Evolutionary conservation across 2,888 invertebrate species (phyloP), one percentile per base, ranked within the genome.

Genomic region (Himalopsyche tibetana): DNA sequence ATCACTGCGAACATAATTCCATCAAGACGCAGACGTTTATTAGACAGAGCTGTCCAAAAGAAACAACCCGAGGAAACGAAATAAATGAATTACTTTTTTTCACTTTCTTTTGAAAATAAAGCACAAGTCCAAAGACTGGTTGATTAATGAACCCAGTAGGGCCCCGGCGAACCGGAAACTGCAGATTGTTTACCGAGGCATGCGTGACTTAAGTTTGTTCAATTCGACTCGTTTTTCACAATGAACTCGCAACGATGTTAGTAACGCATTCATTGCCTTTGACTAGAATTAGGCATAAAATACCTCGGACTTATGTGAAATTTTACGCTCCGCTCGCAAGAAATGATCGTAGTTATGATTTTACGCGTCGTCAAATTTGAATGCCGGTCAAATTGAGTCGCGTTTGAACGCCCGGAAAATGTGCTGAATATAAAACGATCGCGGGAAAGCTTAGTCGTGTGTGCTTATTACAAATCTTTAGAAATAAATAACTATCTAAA

Each of bases 1-100:
- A 84, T 84, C 84, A 84, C 42, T 80, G 80, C 40, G 84, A 84
- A 84, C 84, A 84, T 51, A 84, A 84, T 84, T 84, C 80, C 84
- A 55, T 84, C 80, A 55, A 55, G 19, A 80, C 80, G 55, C 38
- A 80, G 84, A 84, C 84, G 84, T 84, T 84, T 84, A 84, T 84
- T 84, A 80, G 84, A 84, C 84, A 84, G 80, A 55, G 55, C 55
- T 55, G 84, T 84, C 80, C 80, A 42, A 84, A 80, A 55, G 80
- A 80, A 74, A 84, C 79, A 84, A 63, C 84, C 55, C 51, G 84
- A 84, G 80, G 56, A 63, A 55, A 55, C 55, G 80, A 84, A 80
- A 80, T 56, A 74, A 74, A 74, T 74, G 74, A 84, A 80, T 84
- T 84, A 84, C 80, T 84, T 84, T 80, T 84, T 84, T 84, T 74